These are phyloP conservation scores for Pachyrhynchus sulphureomaculatus DNA, from an alignment of 1,140 invertebrate genomes.

Conservation along the genomic window DNA sequence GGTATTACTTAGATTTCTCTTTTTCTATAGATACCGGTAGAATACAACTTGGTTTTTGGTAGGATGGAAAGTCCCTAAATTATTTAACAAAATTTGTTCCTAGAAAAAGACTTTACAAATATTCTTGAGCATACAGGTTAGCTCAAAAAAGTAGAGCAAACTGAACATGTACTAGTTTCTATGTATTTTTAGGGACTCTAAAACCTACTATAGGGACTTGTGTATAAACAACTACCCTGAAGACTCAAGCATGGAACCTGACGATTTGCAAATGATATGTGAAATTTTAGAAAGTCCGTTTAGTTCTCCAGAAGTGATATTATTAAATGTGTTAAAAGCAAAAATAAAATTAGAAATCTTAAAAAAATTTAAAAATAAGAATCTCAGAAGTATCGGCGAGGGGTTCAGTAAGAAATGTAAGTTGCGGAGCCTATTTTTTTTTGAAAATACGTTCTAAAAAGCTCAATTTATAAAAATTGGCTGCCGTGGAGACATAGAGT, in stretches of 20 bases:
- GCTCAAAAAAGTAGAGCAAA: no score
- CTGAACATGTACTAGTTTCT: no score
- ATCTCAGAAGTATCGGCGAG: neutral
- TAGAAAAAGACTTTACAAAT: no score
- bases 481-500: no score
- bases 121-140: no score
- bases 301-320: slow-evolving; percentile 25
- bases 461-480: no score
- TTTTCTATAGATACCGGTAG: no score
- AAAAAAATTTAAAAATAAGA: slow-evolving; percentile 11
- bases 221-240: slow-evolving; percentile 17
- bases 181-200: slow-evolving; percentile 16
- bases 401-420: neutral
- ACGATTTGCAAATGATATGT: slow-evolving; percentile 20
- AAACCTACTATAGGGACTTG: slow-evolving; percentile 18
- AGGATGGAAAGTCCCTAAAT: no score
- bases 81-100: no score
- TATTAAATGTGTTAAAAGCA: slow-evolving; percentile 21
- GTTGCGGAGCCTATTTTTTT: neutral
- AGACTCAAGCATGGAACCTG: slow-evolving; percentile 2
- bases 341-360: slow-evolving; percentile 26
- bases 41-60: no score
- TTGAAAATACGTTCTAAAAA: no score
- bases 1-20: no score
- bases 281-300: slow-evolving; percentile 29